These are phyloP conservation scores for Drosophila greeni DNA, from an alignment of 2,888 invertebrate genomes.

Conservation along the genomic window DNA sequence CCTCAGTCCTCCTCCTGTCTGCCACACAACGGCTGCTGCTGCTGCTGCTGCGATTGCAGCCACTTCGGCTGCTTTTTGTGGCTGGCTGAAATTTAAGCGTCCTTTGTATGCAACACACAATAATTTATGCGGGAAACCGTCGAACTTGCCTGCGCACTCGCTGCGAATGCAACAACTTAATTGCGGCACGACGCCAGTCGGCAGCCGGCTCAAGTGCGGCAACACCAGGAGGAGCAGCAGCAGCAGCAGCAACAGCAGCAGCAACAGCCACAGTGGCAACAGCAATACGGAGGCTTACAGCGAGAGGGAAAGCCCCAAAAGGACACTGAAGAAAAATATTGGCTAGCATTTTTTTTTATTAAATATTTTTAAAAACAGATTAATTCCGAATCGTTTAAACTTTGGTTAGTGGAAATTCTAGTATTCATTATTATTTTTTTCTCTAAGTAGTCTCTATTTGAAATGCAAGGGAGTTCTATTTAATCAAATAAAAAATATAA, in stretches of 20 bases:
- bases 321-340: background rate
- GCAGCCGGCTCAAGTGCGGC: slow-evolving; percentile 46
- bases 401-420: background rate
- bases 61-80: slow-evolving; percentile 52
- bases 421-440: background rate
- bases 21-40: slow-evolving; percentile 18
- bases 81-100: slow-evolving; percentile 60
- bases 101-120: slow-evolving; percentile 67
- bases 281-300: slow-evolving; percentile 3
- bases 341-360: background rate
- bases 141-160: slow-evolving; percentile 39
- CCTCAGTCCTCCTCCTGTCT: background rate
- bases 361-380: background rate
- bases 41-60: slow-evolving; percentile 44
- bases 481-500: too few species aligned
- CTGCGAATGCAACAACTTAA: slow-evolving; percentile 67
- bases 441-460: too few species aligned
- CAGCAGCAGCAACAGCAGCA: too few species aligned
- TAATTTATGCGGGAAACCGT: slow-evolving; percentile 62
- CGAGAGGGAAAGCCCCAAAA: slow-evolving; percentile 8
- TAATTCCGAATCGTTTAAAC: background rate
- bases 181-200: slow-evolving; percentile 48
- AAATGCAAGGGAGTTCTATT: too few species aligned
- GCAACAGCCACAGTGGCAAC: slow-evolving; percentile 6
- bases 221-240: slow-evolving; percentile 4